Evolutionary conservation across 2,888 invertebrate genomes (phyloP).

Genomic region (Eucera pruinosa): DNA sequence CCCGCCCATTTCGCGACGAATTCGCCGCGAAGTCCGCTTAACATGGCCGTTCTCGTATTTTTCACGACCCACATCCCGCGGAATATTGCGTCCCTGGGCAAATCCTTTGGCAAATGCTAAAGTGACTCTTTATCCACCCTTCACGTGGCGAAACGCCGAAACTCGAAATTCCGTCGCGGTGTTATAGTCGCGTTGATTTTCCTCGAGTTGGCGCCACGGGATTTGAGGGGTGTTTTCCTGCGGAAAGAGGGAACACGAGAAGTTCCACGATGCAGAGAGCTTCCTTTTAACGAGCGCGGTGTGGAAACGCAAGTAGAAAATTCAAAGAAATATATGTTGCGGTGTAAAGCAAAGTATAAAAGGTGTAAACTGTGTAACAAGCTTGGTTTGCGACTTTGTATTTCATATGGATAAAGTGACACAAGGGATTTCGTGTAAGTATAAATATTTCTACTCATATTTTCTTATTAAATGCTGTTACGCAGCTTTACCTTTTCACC

Average conservation of each 20-base stretch:
- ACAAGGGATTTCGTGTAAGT: neutral
- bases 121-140: slow-evolving; percentile 53
- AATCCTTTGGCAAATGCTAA: slow-evolving; percentile 64
- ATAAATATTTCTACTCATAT: neutral
- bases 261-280: neutral
- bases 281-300: slow-evolving; percentile 7
- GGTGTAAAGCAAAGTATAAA: neutral
- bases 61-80: slow-evolving; percentile 55
- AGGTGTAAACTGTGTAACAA: neutral
- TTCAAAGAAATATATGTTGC: neutral
- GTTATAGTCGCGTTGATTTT: slow-evolving; percentile 49
- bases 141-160: slow-evolving; percentile 12
- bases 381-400: neutral
- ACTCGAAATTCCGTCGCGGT: slow-evolving; percentile 48
- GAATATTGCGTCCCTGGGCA: slow-evolving; percentile 47
- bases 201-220: neutral
- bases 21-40: slow-evolving; percentile 41
- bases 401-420: neutral
- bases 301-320: slow-evolving; percentile 4
- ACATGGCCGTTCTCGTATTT: slow-evolving; percentile 55
- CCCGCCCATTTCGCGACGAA: too few species aligned
- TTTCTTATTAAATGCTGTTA: neutral
- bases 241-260: neutral
- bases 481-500: neutral
- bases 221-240: neutral